Percentiles rank a stretch among this genome's conserved stretches.
Evolutionary conservation across 2,113 vertebrate species (phyloP).

Genomic region (Sylvilagus bachmani): DNA sequence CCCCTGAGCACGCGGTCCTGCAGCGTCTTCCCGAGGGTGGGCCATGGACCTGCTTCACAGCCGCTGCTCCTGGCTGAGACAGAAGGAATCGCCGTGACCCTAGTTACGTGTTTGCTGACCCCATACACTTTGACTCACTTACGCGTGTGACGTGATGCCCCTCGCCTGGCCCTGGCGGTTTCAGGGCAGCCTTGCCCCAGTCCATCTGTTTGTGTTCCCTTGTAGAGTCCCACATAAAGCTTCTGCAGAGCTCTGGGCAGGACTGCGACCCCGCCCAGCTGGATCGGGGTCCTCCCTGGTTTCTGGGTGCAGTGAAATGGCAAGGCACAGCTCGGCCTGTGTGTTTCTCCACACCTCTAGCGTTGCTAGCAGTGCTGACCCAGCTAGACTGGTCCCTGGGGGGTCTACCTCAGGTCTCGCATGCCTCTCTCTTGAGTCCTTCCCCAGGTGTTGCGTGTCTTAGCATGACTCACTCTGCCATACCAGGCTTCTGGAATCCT

Average conservation of each 20-base stretch:
- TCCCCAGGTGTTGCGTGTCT: neutral
- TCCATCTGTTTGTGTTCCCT: neutral
- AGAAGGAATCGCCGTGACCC: rapidly evolving
- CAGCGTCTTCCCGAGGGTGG: rapidly evolving
- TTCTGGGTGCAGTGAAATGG: neutral
- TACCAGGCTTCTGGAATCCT: neutral
- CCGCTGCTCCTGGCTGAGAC: no score
- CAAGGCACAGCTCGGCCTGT: rapidly evolving
- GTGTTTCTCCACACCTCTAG: neutral
- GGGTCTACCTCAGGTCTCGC: neutral
- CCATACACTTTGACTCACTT: neutral
- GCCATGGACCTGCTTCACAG: no score
- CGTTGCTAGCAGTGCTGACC: neutral
- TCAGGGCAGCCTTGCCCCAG: neutral
- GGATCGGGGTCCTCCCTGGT: neutral
- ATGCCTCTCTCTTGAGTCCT: neutral
- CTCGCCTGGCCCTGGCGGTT: neutral
- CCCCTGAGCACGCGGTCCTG: neutral
- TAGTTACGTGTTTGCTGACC: neutral
- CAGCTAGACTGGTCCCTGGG: rapidly evolving
- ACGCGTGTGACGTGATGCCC: neutral
- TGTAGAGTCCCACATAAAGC: neutral
- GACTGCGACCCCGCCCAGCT: neutral
- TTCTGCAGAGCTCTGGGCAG: neutral
- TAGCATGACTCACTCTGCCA: neutral